Percentiles rank a stretch among this genome's conserved stretches.
These are phyloP conservation scores for Miichthys miiuy DNA, from an alignment of 2,797 vertebrate species.

Conservation along the genomic window DNA sequence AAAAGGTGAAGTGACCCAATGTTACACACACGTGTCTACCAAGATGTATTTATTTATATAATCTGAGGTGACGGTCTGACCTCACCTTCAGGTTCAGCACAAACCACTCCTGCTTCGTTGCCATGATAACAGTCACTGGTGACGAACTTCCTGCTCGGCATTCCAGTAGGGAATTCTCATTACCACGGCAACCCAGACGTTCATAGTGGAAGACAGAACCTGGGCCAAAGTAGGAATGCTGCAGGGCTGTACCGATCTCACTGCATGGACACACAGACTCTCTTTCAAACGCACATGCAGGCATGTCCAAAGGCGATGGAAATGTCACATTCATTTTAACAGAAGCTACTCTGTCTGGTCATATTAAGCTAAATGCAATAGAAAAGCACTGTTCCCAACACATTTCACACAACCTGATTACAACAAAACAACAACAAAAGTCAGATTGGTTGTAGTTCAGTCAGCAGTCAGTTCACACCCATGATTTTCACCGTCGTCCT, in stretches of 20 bases:
- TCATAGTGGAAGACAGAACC: slow-evolving; percentile 86
- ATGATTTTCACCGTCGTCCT: too few species aligned
- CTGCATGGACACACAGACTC: slow-evolving; percentile 66
- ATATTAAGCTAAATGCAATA: too few species aligned
- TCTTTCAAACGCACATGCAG: neutral
- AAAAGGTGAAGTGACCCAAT: neutral
- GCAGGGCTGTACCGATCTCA: slow-evolving; percentile 87
- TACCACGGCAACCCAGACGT: slow-evolving; percentile 87
- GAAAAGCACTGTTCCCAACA: too few species aligned
- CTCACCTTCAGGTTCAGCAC: slow-evolving; percentile 88
- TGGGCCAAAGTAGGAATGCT: slow-evolving; percentile 76
- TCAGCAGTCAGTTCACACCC: neutral
- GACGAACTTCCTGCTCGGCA: slow-evolving; percentile 83
- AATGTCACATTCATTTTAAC: neutral
- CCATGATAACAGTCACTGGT: slow-evolving; percentile 83
- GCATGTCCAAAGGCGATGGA: neutral
- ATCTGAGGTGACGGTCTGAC: neutral
- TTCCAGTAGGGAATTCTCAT: slow-evolving; percentile 86
- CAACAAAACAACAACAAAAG: neutral
- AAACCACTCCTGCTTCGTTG: slow-evolving; percentile 83
- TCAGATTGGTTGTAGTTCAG: neutral
- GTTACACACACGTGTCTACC: neutral
- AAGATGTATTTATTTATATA: neutral
- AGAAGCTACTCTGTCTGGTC: too few species aligned
- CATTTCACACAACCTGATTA: too few species aligned